Conservation (phyloP, 2,888 invertebrate genomes). For the Endotricha flammealis region DNA sequence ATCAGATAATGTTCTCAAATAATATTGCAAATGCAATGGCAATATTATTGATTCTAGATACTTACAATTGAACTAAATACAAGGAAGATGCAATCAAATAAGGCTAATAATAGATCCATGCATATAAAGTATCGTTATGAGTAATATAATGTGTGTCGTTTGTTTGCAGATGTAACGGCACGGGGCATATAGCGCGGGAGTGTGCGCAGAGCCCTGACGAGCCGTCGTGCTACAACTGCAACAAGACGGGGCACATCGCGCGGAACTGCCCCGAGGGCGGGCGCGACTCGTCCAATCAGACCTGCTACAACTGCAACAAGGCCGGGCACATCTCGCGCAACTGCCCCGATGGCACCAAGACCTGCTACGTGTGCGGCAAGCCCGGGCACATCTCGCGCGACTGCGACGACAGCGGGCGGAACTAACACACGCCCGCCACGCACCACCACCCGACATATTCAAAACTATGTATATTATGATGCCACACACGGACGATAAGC, state of each 20-base stretch:
- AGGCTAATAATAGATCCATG: too few relatives aligned
- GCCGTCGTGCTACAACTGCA: slow-evolving; percentile 97
- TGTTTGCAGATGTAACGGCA: slow-evolving; percentile 91
- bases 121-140: too few relatives aligned
- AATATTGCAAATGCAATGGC: too few relatives aligned
- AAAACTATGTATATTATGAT: slow-evolving; percentile 70
- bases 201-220: slow-evolving; percentile 89
- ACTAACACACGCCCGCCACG: slow-evolving; percentile 56
- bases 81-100: too few relatives aligned
- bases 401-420: slow-evolving; percentile 88
- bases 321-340: slow-evolving; percentile 93
- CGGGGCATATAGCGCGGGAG: slow-evolving; percentile 95
- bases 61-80: too few relatives aligned
- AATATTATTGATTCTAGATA: too few relatives aligned
- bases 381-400: slow-evolving; percentile 94
- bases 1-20: too few relatives aligned
- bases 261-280: slow-evolving; percentile 89
- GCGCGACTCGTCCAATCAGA: slow-evolving; percentile 83
- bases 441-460: slow-evolving; percentile 36
- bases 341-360: slow-evolving; percentile 91
- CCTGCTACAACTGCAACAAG: slow-evolving; percentile 97
- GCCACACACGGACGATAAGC: slow-evolving; percentile 77
- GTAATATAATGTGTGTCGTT: slow-evolving; percentile 41
- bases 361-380: slow-evolving; percentile 96
- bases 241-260: slow-evolving; percentile 95